phyloP scores from a whole-genome alignment of 2,888 invertebrate species.

The Luffia ferchaultella region DNA sequence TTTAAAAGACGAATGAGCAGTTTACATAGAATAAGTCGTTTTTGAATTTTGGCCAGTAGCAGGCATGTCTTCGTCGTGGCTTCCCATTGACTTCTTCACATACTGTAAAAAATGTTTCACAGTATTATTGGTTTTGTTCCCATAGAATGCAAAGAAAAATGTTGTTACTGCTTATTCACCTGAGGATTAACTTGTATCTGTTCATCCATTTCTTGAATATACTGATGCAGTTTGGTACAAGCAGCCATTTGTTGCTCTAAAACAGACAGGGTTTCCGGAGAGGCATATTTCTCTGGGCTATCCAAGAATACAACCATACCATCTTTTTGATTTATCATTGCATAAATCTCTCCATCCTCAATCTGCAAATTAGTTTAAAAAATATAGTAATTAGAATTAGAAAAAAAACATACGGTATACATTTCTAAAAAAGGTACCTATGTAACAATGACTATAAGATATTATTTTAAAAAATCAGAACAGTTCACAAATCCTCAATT shows the following conservation, averaged over 20 bases:
- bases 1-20: no score
- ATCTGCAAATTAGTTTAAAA: slow-evolving; percentile 68
- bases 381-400: background rate
- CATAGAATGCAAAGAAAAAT: slow-evolving; percentile 1
- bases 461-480: no score
- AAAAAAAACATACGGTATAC: background rate
- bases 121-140: background rate
- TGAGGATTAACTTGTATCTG: slow-evolving; percentile 93
- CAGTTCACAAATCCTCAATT: no score
- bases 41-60: slow-evolving; percentile 54
- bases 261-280: slow-evolving; percentile 85
- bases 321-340: slow-evolving; percentile 96
- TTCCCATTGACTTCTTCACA: slow-evolving; percentile 69
- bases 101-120: slow-evolving; percentile 46
- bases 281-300: slow-evolving; percentile 94
- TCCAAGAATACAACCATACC: slow-evolving; percentile 98
- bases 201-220: slow-evolving; percentile 92
- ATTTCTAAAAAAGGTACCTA: no score
- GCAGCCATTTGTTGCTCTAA: slow-evolving; percentile 86
- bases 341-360: slow-evolving; percentile 96
- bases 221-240: slow-evolving; percentile 88
- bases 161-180: no score
- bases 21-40: slow-evolving; percentile 48
- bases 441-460: no score
- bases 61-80: slow-evolving; percentile 67